Evolutionary conservation across 2,888 invertebrate species (phyloP).

Genomic region (Trissolcus japonicus): DNA sequence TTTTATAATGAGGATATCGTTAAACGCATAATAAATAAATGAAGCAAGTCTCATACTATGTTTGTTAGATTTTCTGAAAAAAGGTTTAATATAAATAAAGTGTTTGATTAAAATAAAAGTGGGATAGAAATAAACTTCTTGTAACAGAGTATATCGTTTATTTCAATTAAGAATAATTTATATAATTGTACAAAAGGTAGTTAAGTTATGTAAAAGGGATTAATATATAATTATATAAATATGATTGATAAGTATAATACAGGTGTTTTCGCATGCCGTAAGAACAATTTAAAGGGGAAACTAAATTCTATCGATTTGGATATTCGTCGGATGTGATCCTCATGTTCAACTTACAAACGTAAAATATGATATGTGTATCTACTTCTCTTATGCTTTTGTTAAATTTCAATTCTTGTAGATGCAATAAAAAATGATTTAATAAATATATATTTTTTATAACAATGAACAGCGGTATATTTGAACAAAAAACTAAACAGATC

Average conservation of each 20-base stretch:
- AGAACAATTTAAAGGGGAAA: neutral
- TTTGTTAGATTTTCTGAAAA: neutral
- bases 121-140: too few species aligned
- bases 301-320: neutral
- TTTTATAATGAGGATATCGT: neutral
- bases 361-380: neutral
- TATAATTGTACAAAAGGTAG: conserved; percentile 20
- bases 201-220: too few species aligned
- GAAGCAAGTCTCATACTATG: neutral
- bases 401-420: neutral
- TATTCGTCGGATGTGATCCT: conserved; percentile 37
- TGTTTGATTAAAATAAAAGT: too few species aligned
- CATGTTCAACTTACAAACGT: neutral
- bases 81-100: too few species aligned
- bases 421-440: neutral
- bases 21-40: neutral
- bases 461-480: neutral
- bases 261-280: too few species aligned
- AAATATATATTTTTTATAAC: too few species aligned
- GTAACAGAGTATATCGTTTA: conserved; percentile 17
- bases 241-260: too few species aligned
- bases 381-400: neutral
- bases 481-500: neutral
- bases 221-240: too few species aligned
- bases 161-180: conserved; percentile 38